A percentile compares a stretch with the other conserved stretches of the same genome.
phyloP scores from a whole-genome alignment of 2,888 invertebrate genomes.

The Trichopoda pennipes region DNA sequence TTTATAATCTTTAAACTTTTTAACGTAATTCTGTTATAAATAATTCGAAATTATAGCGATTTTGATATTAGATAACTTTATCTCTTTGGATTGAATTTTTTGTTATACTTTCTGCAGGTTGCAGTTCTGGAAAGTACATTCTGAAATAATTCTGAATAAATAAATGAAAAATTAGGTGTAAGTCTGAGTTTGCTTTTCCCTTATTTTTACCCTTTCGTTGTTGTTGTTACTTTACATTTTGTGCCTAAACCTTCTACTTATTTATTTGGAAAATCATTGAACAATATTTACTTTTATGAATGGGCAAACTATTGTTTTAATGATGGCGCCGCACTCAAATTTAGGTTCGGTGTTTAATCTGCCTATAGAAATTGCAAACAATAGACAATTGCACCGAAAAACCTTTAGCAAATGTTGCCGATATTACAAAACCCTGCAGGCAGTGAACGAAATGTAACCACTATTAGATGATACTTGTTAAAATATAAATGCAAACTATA shows the following conservation, averaged over 20 bases:
- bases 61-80: no score
- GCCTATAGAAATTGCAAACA: neutral
- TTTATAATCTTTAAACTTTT: no score
- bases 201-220: no score
- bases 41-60: no score
- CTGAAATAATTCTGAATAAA: no score
- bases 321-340: slow-evolving; percentile 56
- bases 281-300: neutral
- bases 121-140: no score
- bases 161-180: no score
- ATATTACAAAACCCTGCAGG: slow-evolving; percentile 35
- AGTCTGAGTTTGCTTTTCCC: no score
- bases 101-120: no score
- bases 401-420: slow-evolving; percentile 3
- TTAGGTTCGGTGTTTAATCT: slow-evolving; percentile 23
- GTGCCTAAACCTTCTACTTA: neutral
- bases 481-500: slow-evolving; percentile 52
- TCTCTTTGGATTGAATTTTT: no score
- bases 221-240: neutral
- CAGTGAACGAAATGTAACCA: slow-evolving; percentile 2
- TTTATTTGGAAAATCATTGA: neutral
- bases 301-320: slow-evolving; percentile 20
- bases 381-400: slow-evolving; percentile 8
- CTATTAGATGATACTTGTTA: slow-evolving; percentile 42
- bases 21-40: no score